These are phyloP conservation scores for Cyclura pinguis DNA, from an alignment of 2,797 vertebrate genomes.

Conservation along the genomic window DNA sequence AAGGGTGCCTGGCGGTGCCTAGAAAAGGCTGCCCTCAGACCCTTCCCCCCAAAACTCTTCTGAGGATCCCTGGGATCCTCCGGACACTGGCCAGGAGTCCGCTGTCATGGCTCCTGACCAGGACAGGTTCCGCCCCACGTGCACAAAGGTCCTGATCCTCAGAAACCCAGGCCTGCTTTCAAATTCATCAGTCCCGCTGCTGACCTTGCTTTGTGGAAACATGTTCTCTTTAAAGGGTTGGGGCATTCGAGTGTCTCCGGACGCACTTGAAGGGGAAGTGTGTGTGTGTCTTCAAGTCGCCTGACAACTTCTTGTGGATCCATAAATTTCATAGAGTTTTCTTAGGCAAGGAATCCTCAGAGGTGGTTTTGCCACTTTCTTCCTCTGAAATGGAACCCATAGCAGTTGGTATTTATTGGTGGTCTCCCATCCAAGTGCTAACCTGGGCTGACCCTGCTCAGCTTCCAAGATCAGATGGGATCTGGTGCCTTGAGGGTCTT, in stretches of 20 bases:
- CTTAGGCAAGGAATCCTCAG: too few relatives aligned
- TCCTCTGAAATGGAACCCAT: not conserved
- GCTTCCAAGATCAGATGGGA: too few relatives aligned
- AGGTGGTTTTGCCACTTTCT: too few relatives aligned
- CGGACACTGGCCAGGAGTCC: not conserved
- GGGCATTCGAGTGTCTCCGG: not conserved
- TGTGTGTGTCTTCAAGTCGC: too few relatives aligned
- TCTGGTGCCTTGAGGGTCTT: too few relatives aligned
- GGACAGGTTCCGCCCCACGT: too few relatives aligned
- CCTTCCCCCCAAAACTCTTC: not conserved
- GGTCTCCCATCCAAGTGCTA: too few relatives aligned
- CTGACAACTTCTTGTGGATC: too few relatives aligned
- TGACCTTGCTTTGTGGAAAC: not conserved
- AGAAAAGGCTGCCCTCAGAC: not conserved
- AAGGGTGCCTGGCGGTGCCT: not conserved
- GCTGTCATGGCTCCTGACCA: not conserved
- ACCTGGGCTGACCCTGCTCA: too few relatives aligned
- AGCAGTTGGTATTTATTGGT: too few relatives aligned
- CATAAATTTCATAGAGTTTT: too few relatives aligned
- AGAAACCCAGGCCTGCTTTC: not conserved
- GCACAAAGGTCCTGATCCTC: not conserved
- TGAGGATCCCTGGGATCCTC: not conserved
- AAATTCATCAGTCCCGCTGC: not conserved
- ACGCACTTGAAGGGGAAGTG: too few relatives aligned
- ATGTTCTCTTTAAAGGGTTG: not conserved